These are phyloP conservation scores for Lordiphosa collinella DNA, from an alignment of 1,140 invertebrate genomes.

Conservation along the genomic window DNA sequence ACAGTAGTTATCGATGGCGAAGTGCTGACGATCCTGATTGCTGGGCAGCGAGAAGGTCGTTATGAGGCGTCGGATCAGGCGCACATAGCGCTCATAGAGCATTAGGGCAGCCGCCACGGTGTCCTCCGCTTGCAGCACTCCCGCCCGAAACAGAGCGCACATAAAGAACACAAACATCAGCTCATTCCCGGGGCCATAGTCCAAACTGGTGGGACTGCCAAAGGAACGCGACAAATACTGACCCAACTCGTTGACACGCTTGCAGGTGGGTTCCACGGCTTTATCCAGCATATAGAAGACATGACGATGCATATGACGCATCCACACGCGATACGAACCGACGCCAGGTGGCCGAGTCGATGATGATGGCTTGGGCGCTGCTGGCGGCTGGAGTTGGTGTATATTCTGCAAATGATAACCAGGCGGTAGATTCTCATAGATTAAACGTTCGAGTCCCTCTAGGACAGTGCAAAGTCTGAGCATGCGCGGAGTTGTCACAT, in stretches of 20 bases:
- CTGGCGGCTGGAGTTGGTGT: constrained; percentile 1
- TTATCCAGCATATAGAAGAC: constrained; percentile 23
- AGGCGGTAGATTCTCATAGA: constrained; percentile 15
- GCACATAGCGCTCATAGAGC: constrained; percentile 36
- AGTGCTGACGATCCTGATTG: not conserved
- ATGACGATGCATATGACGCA: constrained; percentile 28
- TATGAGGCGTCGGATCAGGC: constrained; percentile 29
- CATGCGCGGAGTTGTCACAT: constrained; percentile 18
- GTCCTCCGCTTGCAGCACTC: constrained; percentile 24
- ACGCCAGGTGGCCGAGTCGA: constrained; percentile 3
- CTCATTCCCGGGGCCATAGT: constrained; percentile 37
- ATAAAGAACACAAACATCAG: constrained; percentile 56
- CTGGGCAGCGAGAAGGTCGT: constrained; percentile 13
- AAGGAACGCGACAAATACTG: constrained; percentile 45
- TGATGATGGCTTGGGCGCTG: not conserved
- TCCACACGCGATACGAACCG: constrained; percentile 20
- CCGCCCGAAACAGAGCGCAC: constrained; percentile 37
- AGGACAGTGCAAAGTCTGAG: constrained; percentile 27
- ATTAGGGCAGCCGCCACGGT: constrained; percentile 42
- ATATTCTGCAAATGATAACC: constrained; percentile 1
- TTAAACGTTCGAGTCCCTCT: constrained; percentile 25
- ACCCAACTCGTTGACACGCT: constrained; percentile 43
- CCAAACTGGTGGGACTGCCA: constrained; percentile 14
- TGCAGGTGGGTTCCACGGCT: constrained; percentile 23
- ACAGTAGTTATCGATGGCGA: constrained; percentile 34